A percentile compares a stretch with the other conserved stretches of the same genome.
Evolutionary conservation across 2,888 invertebrate species (phyloP).

Genomic region (Rotaria magnacalcarata): DNA sequence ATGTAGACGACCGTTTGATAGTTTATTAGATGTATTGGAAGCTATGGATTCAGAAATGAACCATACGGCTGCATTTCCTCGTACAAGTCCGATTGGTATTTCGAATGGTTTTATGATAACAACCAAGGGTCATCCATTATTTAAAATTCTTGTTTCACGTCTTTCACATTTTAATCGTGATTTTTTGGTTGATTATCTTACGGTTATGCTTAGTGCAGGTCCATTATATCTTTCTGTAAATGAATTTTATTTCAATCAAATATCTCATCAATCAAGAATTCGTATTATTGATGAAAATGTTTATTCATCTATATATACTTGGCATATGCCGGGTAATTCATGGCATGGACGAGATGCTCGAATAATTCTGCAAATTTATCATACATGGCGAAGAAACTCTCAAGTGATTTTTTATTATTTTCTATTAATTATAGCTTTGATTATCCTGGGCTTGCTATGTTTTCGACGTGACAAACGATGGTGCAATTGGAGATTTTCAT

Average conservation of each 20-base stretch:
- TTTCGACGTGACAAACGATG: too few relatives aligned
- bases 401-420: too few relatives aligned
- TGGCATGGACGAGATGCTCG: neutral
- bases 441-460: too few relatives aligned
- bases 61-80: neutral
- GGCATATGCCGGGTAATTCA: neutral
- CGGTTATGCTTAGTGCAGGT: constrained; percentile 7
- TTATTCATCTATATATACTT: neutral
- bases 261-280: neutral
- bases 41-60: neutral
- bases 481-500: too few relatives aligned
- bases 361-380: neutral
- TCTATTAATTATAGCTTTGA: too few relatives aligned
- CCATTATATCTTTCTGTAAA: neutral
- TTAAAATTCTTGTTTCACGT: neutral
- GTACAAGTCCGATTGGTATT: neutral
- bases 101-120: constrained; percentile 33
- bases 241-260: neutral
- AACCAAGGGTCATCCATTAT: constrained; percentile 6
- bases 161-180: neutral
- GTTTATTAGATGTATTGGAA: neutral
- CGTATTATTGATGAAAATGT: constrained; percentile 9
- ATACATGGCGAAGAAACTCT: neutral
- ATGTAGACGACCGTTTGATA: neutral
- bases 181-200: constrained; percentile 3